phyloP scores from a whole-genome alignment of 2,888 invertebrate species.

The Aphodius sticticus region DNA sequence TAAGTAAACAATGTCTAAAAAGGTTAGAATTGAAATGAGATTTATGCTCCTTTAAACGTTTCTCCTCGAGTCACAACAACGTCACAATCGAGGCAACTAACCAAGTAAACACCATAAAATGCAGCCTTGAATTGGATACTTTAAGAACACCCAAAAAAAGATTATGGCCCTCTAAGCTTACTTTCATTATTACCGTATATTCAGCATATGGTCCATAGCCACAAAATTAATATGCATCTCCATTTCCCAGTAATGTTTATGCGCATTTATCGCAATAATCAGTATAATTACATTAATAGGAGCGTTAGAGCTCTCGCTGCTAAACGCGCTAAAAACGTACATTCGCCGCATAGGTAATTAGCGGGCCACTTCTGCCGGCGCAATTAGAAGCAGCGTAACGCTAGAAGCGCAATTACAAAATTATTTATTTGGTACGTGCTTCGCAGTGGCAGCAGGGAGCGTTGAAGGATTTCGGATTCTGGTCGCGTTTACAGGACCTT shows the following conservation, averaged over 20 bases:
- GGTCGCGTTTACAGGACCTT: background rate
- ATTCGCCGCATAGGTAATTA: background rate
- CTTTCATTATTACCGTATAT: too few relatives aligned
- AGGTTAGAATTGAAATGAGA: too few relatives aligned
- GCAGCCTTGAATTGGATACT: too few relatives aligned
- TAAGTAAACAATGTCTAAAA: too few relatives aligned
- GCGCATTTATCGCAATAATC: background rate
- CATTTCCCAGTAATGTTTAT: background rate
- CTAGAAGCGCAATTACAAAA: background rate
- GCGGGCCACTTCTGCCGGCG: background rate
- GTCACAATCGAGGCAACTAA: too few relatives aligned
- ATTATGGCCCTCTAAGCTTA: too few relatives aligned
- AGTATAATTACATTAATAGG: background rate
- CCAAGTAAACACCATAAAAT: too few relatives aligned
- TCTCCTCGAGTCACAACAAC: too few relatives aligned
- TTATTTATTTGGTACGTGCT: background rate
- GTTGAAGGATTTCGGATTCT: background rate
- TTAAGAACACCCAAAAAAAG: too few relatives aligned
- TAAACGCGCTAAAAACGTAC: background rate
- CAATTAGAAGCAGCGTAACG: background rate
- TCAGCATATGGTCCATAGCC: background rate
- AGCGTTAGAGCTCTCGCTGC: background rate
- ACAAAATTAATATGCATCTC: background rate
- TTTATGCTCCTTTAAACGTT: too few relatives aligned
- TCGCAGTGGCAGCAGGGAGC: background rate